Conservation (phyloP, 2,888 invertebrate genomes). For the Epistrophe grossulariae region DNA sequence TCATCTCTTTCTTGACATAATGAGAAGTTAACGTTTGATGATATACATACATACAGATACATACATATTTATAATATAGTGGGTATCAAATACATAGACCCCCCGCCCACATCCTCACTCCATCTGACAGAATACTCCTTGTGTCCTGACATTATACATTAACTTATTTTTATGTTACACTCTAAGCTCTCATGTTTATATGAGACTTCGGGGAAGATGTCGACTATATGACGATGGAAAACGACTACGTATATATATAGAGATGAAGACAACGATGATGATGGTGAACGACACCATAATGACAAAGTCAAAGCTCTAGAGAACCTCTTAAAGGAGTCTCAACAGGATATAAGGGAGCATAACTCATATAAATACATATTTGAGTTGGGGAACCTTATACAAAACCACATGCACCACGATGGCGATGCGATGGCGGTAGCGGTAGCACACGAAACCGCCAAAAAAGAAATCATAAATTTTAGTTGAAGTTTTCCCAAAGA, state of each 20-base stretch:
- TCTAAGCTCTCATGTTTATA: conserved; percentile 68
- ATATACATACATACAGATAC: conserved; percentile 5
- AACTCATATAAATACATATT: conserved; percentile 51
- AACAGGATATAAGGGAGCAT: conserved; percentile 72
- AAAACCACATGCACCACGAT: conserved; percentile 17
- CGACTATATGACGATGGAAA: conserved; percentile 2
- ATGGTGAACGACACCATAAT: conserved; percentile 64
- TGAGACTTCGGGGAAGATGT: conserved; percentile 25
- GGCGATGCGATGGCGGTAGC: neutral
- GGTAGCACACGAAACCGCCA: neutral
- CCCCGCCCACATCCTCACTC: neutral
- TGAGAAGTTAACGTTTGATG: conserved; percentile 69
- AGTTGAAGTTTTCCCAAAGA: conserved; percentile 47
- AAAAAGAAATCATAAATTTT: conserved; percentile 33
- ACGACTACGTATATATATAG: conserved; percentile 9
- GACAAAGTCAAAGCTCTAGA: conserved; percentile 65
- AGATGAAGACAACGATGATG: conserved; percentile 40
- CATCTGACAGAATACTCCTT: conserved; percentile 10
- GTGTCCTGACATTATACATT: conserved; percentile 55
- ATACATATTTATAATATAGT: neutral
- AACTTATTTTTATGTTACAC: conserved; percentile 59
- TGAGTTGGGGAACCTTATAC: conserved; percentile 7
- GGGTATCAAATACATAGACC: conserved; percentile 9
- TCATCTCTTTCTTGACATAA: conserved; percentile 72
- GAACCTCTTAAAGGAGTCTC: conserved; percentile 66